phyloP scores from a whole-genome alignment of 2,797 vertebrate genomes.

The Rhynchotus rufescens region DNA sequence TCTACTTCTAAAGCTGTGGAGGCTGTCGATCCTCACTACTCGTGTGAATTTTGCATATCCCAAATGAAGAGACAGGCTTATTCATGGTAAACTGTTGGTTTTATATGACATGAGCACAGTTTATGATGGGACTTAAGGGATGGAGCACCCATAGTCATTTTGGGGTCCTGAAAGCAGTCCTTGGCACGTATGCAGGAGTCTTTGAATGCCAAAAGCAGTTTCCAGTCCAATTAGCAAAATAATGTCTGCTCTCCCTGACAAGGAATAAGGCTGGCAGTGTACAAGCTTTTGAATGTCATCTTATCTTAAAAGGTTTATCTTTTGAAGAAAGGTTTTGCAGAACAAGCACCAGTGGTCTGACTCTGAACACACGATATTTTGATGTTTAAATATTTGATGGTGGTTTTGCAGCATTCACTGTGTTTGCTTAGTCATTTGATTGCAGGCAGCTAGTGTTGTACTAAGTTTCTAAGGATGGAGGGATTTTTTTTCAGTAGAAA shows the following conservation, averaged over 20 bases:
- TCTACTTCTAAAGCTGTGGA: neutral
- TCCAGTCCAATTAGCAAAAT: constrained; percentile 7
- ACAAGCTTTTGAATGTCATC: neutral
- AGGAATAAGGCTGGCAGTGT: neutral
- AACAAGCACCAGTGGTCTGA: neutral
- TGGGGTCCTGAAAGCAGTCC: neutral
- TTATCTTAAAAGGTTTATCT: neutral
- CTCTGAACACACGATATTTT: neutral
- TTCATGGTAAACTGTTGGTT: neutral
- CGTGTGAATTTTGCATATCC: neutral
- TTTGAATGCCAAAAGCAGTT: neutral
- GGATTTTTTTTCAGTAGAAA: neutral
- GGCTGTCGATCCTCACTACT: neutral
- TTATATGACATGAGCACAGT: neutral
- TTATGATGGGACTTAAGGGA: neutral
- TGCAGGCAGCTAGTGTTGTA: neutral
- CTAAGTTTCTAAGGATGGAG: neutral
- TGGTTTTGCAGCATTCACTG: neutral
- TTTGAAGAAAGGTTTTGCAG: neutral
- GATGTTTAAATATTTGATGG: neutral
- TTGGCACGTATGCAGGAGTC: neutral
- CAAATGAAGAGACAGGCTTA: constrained; percentile 7
- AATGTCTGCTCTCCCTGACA: neutral
- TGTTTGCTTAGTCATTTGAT: neutral
- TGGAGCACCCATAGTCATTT: neutral